Evolutionary conservation across 2,888 invertebrate species (phyloP), one percentile per base, ranked within the genome.

Genomic region (Noctua janthina): DNA sequence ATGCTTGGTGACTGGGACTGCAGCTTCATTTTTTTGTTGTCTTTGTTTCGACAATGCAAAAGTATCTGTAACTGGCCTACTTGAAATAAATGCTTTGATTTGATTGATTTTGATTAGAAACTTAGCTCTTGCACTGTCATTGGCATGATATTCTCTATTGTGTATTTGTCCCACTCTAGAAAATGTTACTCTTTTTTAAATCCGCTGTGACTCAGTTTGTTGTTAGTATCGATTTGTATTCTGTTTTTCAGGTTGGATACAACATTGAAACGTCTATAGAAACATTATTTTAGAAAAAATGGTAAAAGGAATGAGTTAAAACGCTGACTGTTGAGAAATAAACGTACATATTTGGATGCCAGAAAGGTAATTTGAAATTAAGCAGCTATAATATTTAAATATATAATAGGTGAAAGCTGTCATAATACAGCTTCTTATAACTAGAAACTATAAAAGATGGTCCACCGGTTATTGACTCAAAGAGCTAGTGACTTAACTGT

Each of bases 211-310:
- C 17, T 46, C 0, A 17, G 43, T 35, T 39, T 49, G 35, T 67
- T 17, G 13, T 5, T 17, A n/a, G 5, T 15, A 2, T 39, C 23
- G 8, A 11, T 0, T 78, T 17, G 23, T 0, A 0, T 49, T 56
- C 13, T 64, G 2, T n/a, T 15, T 56, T 51, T 56, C 7, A 64
- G 7, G 20, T 51, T 1, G 13, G 0, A 76, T 67, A 72, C 46
- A 84, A 67, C 15, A 82, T 78, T 75, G 68, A 68, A 23, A 82
- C 23, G 56, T 64, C 76, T 82, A 39, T 46, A 76, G 15, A 78
- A 5, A 67, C 10, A 69, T 39, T 49, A 74, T 56, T 79, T 74
- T 76, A 29, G 62, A 85, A 69, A 74, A 70, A 79, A 43, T 76
- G 73, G 73, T 76, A 56, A 17, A 75, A 75, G 46, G 6, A 39